phyloP scores from a whole-genome alignment of 2,797 vertebrate species.

The Lateolabrax maculatus region DNA sequence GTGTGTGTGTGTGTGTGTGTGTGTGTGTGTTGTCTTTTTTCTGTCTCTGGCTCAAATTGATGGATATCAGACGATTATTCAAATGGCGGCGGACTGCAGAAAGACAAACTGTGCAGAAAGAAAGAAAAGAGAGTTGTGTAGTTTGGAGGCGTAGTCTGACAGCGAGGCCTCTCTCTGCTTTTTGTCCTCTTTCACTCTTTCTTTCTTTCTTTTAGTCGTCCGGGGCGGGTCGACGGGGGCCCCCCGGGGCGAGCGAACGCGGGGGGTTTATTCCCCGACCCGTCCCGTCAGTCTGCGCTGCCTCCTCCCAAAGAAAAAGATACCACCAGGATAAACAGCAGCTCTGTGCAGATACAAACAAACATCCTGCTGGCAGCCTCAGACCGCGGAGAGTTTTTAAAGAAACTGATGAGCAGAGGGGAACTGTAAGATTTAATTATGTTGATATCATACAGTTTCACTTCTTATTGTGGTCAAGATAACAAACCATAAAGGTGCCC shows the following conservation, averaged over 20 bases:
- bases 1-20: too few relatives aligned
- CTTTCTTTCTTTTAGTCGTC: constrained; percentile 64
- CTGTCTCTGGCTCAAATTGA: constrained; percentile 54
- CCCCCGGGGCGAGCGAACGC: constrained; percentile 37
- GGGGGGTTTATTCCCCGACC: constrained; percentile 49
- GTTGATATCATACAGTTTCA: neutral
- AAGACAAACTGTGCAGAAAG: constrained; percentile 58
- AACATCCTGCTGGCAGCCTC: constrained; percentile 9
- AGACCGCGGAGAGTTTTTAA: neutral
- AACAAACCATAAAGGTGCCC: neutral
- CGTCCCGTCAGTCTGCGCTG: constrained; percentile 29
- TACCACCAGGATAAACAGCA: constrained; percentile 31
- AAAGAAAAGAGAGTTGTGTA: constrained; percentile 60
- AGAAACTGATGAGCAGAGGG: neutral
- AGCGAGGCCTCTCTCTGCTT: constrained; percentile 68
- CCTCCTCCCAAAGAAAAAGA: constrained; percentile 27
- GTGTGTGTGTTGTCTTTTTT: constrained; percentile 38
- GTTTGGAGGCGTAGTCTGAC: constrained; percentile 63
- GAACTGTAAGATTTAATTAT: neutral
- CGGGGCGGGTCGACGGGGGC: constrained; percentile 48
- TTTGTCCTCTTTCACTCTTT: constrained; percentile 66
- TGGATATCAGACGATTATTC: constrained; percentile 73
- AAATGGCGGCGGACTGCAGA: constrained; percentile 58
- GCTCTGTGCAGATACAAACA: constrained; percentile 13
- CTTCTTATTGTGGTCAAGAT: neutral